Evolutionary conservation across 2,797 vertebrate genomes (phyloP), one percentile per base, ranked within the genome.

Genomic region (Anguilla obscura): DNA sequence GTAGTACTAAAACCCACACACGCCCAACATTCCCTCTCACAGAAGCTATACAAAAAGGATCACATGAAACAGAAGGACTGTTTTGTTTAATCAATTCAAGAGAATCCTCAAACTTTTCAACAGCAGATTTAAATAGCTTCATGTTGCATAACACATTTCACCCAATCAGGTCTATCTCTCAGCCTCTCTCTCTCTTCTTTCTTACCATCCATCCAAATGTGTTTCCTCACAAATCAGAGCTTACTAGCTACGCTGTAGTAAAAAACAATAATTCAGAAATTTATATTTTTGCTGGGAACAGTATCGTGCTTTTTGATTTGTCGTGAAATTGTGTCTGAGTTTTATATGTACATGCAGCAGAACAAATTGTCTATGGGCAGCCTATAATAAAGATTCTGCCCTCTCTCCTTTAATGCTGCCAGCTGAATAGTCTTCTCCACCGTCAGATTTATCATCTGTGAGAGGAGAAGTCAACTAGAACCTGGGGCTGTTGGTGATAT

Each of bases 51-150:
- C 63, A 66, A 66, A 5, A 27, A 66, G 63, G n/a, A 66, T 66
- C 7, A 7, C 3, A 27, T 66, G 24, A 66, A 66, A 66, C 63
- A 7, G 63, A 66, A 66, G 63, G 63, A 27, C 6, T 66, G 63
- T 66, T 66, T 66, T 66, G 63, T 27, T 66, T n/a, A n/a, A 66
- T 66, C n/a, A 66, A 66, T 66, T 66, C 24, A 66, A 66, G 63
- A 24, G 7, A 24, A 66, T 66, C 63, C 63, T 66, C 24, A 66
- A 66, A 66, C 21, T 66, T 66, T 66, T n/a, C 63, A 66, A 66
- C 6, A 66, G 63, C 63, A n/a, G 24, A 27, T 66, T 66, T 66
- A 66, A 66, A 66, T 66, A 27, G 63, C 24, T 6, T 7, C 1
- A 27, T 27, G 24, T 66, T 66, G 63, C 63, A 66, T 66, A 66